Base-by-base conservation (phyloP, 2,797 vertebrate species). In the Pogoniulus pusillus region DNA sequence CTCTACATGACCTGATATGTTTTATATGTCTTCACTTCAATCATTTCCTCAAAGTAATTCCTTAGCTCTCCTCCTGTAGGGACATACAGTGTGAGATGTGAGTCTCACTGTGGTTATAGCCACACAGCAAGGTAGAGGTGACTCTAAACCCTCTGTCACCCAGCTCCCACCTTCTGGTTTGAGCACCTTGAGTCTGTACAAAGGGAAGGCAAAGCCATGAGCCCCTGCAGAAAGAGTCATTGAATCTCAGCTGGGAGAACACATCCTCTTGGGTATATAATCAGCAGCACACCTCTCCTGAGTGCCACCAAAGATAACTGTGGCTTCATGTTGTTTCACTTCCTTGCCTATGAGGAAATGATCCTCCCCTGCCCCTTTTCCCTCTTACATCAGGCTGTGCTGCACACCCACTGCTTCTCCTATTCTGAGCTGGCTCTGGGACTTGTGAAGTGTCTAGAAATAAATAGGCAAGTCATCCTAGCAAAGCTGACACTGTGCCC, bases 391-490 rank as follows among this genome's bases (percentile, higher is more conserved):
- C 4, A 63, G 34, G 5, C 68, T 77, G 78, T 17, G 37, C 54
- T 76, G 37, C 41, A 54, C 20, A 79, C 10, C 26, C 71, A 16
- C 35, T 45, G 55, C 15, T 37, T 63, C 54, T 60, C 20, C 6
- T 26, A 55, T 41, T 70, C 83, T 73, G 80, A 91, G 68, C 73
- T 87, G 76, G 32, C 70, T 66, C 27, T 73, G 72, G 81, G 62
- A 79, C 82, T 51, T 82, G 49, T 58, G 85, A 88, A 53, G 17
- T 72, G 58, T n/a, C 59, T 58, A 63, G 85, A 79, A 84, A 77
- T 26, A 88, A 91, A 66, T 22, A 82, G 77, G 6, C 55, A 9
- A 79, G 45, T 15, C 74, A 4, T 64, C 74, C 83, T 82, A 43
- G 64, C 89, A 75, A 74, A 4, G 55, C 47, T 64, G 60, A 59